A percentile compares a stretch with the other conserved stretches of the same genome.
Evolutionary conservation across 2,797 vertebrate species (phyloP).

Genomic region (Catamblyrhynchus diadema): DNA sequence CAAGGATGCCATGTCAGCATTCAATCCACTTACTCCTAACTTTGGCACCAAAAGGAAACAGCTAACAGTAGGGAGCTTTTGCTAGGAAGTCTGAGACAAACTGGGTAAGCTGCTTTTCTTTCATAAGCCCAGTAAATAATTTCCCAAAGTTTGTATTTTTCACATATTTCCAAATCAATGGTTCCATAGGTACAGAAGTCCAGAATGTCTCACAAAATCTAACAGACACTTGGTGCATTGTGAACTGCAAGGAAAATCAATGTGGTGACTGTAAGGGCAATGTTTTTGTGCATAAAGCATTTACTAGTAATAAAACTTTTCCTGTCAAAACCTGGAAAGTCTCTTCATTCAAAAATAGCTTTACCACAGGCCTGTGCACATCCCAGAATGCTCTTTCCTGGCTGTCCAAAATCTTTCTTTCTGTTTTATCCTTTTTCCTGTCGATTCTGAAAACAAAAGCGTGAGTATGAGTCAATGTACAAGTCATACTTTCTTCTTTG

Average conservation of each 20-base stretch:
- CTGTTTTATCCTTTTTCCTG: slow-evolving; percentile 96
- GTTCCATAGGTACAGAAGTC: neutral
- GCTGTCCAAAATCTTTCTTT: slow-evolving; percentile 96
- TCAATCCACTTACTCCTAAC: neutral
- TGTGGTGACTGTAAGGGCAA: neutral
- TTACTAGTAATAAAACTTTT: neutral
- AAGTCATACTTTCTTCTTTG: neutral
- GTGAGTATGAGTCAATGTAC: neutral
- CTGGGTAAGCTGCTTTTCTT: neutral
- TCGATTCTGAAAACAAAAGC: slow-evolving; percentile 83
- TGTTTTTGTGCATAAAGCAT: neutral
- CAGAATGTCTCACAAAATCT: neutral
- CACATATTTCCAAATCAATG: neutral
- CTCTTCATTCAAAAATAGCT: slow-evolving; percentile 33
- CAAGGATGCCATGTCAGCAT: neutral
- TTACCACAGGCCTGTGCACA: slow-evolving; percentile 95
- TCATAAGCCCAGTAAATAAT: neutral
- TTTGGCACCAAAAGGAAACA: neutral
- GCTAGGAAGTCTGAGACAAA: neutral
- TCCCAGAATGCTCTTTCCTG: slow-evolving; percentile 98
- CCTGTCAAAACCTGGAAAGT: neutral
- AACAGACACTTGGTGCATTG: neutral
- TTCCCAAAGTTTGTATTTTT: neutral
- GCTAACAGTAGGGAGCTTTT: neutral
- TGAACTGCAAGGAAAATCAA: neutral